Evolutionary conservation across 2,113 vertebrate species (phyloP).

Genomic region (Syrrhaptes paradoxus): DNA sequence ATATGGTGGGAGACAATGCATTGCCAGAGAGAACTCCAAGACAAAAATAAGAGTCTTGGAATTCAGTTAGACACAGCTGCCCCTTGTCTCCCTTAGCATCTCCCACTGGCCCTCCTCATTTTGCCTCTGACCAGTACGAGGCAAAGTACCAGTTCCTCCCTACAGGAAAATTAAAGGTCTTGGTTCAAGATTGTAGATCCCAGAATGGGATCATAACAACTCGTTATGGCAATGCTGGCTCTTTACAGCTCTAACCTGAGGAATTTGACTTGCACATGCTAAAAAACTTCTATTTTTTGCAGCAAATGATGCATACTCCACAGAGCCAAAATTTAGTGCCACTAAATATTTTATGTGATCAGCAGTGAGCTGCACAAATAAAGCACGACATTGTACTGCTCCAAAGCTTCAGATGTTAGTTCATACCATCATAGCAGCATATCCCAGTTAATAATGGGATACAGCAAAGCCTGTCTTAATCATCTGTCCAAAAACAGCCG

Average conservation of each 20-base stretch:
- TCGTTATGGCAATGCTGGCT: accelerated
- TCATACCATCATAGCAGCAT: background rate
- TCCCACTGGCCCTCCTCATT: background rate
- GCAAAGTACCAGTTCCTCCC: too few relatives aligned
- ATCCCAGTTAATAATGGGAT: background rate
- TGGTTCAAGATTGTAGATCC: background rate
- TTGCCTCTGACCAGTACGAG: background rate
- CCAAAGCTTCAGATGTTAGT: background rate
- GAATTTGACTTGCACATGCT: background rate
- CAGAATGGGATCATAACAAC: background rate
- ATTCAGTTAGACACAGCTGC: background rate
- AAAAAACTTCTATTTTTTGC: background rate
- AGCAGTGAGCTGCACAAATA: background rate
- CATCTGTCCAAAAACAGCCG: background rate
- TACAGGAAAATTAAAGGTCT: background rate
- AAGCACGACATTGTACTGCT: background rate
- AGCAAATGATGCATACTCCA: background rate
- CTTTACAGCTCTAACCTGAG: background rate
- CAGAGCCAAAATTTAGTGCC: background rate
- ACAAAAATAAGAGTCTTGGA: background rate
- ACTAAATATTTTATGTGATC: constrained; percentile 26
- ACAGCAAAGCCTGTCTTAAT: background rate
- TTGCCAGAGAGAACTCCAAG: background rate
- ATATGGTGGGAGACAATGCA: background rate
- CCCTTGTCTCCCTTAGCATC: background rate